Base-by-base conservation (phyloP, 2,113 vertebrate genomes). In the Martes martes region DNA sequence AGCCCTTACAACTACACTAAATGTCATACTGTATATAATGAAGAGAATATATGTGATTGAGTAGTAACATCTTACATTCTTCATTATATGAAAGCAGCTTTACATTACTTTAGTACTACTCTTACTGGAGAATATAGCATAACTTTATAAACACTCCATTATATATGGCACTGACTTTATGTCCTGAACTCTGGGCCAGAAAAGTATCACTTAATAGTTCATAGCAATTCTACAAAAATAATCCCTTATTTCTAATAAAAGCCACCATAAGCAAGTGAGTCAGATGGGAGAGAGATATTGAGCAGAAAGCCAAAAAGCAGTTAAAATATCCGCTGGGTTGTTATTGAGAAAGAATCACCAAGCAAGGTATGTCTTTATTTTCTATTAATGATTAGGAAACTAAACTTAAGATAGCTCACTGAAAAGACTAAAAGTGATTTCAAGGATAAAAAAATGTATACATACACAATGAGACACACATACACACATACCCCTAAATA, bases 131-230 rank as follows among this genome's bases (percentile, higher is more conserved):
- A 93, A 52, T 86, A 50, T 36, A 59, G 84, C 11, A 67, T 28
- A 73, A 93, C 10, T 95, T 96, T 95, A 95, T 74, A 87, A 89
- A 86, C 16, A 86, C n/a, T 81, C n/a, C 73, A 73, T 69, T 81
- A 57, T 59, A 79, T 45, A 61, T 52, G 4, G 4, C 52, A 96
- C 7, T 93, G 16, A 80, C 26, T 82, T 95, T 78, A 96, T 78
- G 16, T 11, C n/a, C 24, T 91, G 31, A 94, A 59, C 2, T 94
- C 52, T 93, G 36, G 31, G 16, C 11, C 36, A 96, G 78, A 63
- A 84, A 96, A 96, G 16, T 91, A 67, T 86, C 26, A 79, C 50
- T 86, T 76, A 86, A 74, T 85, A 50, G 23, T 80, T 89, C 92
- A 47, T 3, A 87, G 31, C 13, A 96, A 82, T 90, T 79, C 16